Evolutionary conservation across 2,797 vertebrate genomes (phyloP).

Genomic region (Lutjanus campechanus): DNA sequence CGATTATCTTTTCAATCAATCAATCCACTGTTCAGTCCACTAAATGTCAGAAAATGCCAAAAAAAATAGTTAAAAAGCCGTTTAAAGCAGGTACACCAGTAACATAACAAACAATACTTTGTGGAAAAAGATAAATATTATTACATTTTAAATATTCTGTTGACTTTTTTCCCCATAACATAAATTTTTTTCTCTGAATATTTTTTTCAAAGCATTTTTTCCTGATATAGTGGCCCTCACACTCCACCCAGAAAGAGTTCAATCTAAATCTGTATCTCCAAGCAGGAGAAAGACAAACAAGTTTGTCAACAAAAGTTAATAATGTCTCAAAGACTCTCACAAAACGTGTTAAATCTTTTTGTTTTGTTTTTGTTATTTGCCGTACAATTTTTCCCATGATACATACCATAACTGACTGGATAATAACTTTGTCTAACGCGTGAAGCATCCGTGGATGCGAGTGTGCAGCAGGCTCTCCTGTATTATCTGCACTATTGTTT

Average conservation of each 20-base stretch:
- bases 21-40: no score
- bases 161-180: not conserved
- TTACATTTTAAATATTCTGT: not conserved
- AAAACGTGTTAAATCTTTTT: conserved; percentile 14
- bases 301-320: not conserved
- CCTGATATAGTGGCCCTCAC: not conserved
- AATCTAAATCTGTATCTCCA: not conserved
- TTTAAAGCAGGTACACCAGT: no score
- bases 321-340: conserved; percentile 1
- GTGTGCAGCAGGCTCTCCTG: conserved; percentile 13
- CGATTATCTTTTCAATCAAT: no score
- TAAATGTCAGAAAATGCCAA: no score
- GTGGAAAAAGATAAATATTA: not conserved
- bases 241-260: not conserved
- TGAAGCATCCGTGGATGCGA: conserved; percentile 38
- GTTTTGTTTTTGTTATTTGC: conserved; percentile 14
- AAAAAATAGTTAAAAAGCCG: no score
- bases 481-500: conserved; percentile 50
- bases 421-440: conserved; percentile 36
- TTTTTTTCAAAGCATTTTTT: not conserved
- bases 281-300: not conserved
- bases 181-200: not conserved
- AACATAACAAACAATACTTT: not conserved
- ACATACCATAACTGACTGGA: conserved; percentile 26
- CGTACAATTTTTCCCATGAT: conserved; percentile 2